These are phyloP conservation scores for Caenorhabditis virilis DNA, from an alignment of 2,888 invertebrate species.

Conservation along the genomic window DNA sequence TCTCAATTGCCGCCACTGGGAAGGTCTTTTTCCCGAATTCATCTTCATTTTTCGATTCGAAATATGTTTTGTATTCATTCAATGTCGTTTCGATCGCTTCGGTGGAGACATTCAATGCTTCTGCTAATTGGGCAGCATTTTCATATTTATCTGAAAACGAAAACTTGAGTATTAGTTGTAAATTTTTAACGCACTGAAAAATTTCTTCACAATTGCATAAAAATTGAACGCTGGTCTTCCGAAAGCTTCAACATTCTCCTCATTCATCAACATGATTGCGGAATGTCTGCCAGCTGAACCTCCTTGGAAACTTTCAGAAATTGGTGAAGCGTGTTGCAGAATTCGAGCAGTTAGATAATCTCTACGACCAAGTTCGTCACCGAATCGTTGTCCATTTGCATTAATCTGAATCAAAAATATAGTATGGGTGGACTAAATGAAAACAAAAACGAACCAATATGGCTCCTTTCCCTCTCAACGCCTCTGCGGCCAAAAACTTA, in stretches of 20 bases:
- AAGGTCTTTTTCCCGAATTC: conserved; percentile 30
- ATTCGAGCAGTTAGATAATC: conserved; percentile 64
- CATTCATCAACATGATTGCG: conserved; percentile 64
- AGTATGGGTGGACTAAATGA: not conserved
- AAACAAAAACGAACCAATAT: conserved; percentile 46
- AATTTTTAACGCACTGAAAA: conserved; percentile 53
- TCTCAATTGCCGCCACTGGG: conserved; percentile 34
- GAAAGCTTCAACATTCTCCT: conserved; percentile 59
- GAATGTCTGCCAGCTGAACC: conserved; percentile 46
- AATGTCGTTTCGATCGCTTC: conserved; percentile 48
- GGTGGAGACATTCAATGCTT: conserved; percentile 41
- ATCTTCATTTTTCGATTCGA: conserved; percentile 24
- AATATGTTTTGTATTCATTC: conserved; percentile 52
- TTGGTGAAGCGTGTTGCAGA: conserved; percentile 52
- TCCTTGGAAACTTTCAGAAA: conserved; percentile 35
- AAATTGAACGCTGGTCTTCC: conserved; percentile 68
- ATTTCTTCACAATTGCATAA: conserved; percentile 66
- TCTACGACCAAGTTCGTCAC: conserved; percentile 66
- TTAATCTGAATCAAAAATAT: conserved; percentile 46
- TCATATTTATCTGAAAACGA: conserved; percentile 46
- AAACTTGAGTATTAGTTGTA: conserved; percentile 3
- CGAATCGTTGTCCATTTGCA: conserved; percentile 63
- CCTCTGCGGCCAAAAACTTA: conserved; percentile 69
- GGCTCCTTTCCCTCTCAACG: conserved; percentile 67
- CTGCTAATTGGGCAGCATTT: conserved; percentile 54